Base-by-base conservation (phyloP, 2,113 vertebrate species). In the Stercorarius parasiticus region DNA sequence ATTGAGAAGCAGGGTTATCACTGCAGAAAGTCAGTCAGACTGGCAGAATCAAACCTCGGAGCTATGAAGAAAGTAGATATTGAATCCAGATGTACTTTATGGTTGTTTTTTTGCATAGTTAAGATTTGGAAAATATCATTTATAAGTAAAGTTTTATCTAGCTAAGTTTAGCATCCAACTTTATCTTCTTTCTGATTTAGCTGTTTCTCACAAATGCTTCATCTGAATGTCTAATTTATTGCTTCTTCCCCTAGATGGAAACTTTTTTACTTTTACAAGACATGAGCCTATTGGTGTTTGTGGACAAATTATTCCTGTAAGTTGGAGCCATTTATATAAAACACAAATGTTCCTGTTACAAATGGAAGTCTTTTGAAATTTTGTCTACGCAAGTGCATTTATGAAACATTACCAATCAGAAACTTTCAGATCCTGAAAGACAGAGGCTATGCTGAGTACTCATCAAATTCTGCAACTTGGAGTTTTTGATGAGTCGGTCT, bases 281-380 rank as follows among this genome's bases (percentile, higher is more conserved):
- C 99, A 98, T 82, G 99, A 99, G n/a, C 99, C 99, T 69, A 73
- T 99, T 89, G 99, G 99, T 4, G 99, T 99, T 6, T 99, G 99
- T 91, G 99, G 99, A 19, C 99, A 99, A 97, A 99, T 99, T 76
- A 98, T 99, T 96, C 99, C 99, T 79, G 99, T 99, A 97, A 99
- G 99, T 98, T 90, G 19, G 15, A 91, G 11, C 26, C 8, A 34
- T 66, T 88, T 78, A 34, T 36, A n/a, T 52, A 79, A 84, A 70
- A 29, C 10, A 82, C 1, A 69, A 85, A 71, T 52, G 23, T 70
- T 91, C 22, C 42, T 55, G 8, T 66, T 70, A 58, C 32, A 82
- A 91, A 71, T 32, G 27, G 17, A 86, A 73, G 87, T 13, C 3
- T 91, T 83, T 89, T 49, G 29, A 86, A 86, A 47, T 74, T 56